Evolutionary conservation across 2,888 invertebrate genomes (phyloP), one percentile per base, ranked within the genome.

Genomic region (Galeruca laticollis): DNA sequence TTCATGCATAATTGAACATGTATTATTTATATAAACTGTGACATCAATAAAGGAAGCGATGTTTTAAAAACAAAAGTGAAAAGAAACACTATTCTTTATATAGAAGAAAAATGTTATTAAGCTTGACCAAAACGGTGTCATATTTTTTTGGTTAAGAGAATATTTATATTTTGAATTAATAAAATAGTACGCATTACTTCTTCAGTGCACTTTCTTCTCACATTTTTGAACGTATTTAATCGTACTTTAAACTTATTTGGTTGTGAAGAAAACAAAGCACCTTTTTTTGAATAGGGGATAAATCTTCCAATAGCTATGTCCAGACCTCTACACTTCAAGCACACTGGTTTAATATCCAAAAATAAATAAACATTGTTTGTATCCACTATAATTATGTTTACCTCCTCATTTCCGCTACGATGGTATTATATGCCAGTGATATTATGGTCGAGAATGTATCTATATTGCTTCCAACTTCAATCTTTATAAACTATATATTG

Each of bases 91-190:
- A n/a, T 40, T 20, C 37, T 59, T 33, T 66, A 60, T 66, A 66
- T 37, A 60, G 63, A 69, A 21, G 21, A 65, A 68, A 68, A 63
- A 70, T 70, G 67, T 51, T 31, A 62, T 63, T 67, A 64, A 56
- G 35, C 37, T 59, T 49, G 31, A 26, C 20, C 1, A 11, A 31
- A 26, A 20, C 43, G 31, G 54, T 63, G 63, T 49, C 47, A n/a
- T 5, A 31, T 35, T 15, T 9, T 54, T 54, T 54, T 31, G 54
- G 54, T 54, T 5, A 26, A 31, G 26, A 54, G 31, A 31, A 54
- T 54, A 54, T 49, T 20, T 18, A 20, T 54, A n/a, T 54, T 31
- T 54, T 26, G 31, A 13, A 15, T 15, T 5, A 37, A 11, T 37
- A 9, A 37, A 37, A 47, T 15, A 9, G 15, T 18, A 47, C 15